Percentiles rank a stretch among this genome's conserved stretches.
phyloP scores from a whole-genome alignment of 2,888 invertebrate genomes.

The Campoplex nolae region DNA sequence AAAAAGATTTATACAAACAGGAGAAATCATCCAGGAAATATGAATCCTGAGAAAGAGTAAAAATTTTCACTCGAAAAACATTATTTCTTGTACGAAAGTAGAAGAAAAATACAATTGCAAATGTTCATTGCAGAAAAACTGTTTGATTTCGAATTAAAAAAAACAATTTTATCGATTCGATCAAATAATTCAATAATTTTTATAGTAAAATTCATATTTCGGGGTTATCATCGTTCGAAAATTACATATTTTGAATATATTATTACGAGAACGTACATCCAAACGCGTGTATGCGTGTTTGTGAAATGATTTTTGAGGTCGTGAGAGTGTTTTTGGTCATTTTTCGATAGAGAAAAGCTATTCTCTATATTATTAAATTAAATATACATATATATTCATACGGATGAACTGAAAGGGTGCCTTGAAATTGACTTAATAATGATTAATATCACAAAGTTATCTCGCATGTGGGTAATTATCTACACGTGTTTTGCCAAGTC shows the following conservation, averaged over 20 bases:
- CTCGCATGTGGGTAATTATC: slow-evolving; percentile 79
- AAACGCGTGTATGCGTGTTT: not conserved
- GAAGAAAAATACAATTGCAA: too few relatives aligned
- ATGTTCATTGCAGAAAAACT: too few relatives aligned
- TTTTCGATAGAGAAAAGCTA: slow-evolving; percentile 9
- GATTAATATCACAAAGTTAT: slow-evolving; percentile 79
- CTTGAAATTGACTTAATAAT: slow-evolving; percentile 79
- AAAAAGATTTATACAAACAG: not conserved
- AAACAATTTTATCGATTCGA: too few relatives aligned
- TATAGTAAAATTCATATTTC: not conserved
- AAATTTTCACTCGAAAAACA: not conserved
- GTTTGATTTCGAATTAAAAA: too few relatives aligned
- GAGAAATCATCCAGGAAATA: slow-evolving; percentile 20
- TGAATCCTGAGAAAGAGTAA: not conserved
- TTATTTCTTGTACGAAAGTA: too few relatives aligned
- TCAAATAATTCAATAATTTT: not conserved
- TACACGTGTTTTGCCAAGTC: slow-evolving; percentile 78
- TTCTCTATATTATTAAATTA: slow-evolving; percentile 9
- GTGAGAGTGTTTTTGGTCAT: not conserved
- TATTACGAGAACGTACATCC: not conserved
- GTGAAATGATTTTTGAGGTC: not conserved
- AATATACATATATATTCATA: slow-evolving; percentile 13
- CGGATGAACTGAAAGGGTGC: slow-evolving; percentile 36
- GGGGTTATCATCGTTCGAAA: not conserved
- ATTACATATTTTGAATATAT: slow-evolving; percentile 10